A percentile compares a stretch with the other conserved stretches of the same genome.
Evolutionary conservation across 2,113 vertebrate genomes (phyloP).

Genomic region (Phrynocephalus versicolor): DNA sequence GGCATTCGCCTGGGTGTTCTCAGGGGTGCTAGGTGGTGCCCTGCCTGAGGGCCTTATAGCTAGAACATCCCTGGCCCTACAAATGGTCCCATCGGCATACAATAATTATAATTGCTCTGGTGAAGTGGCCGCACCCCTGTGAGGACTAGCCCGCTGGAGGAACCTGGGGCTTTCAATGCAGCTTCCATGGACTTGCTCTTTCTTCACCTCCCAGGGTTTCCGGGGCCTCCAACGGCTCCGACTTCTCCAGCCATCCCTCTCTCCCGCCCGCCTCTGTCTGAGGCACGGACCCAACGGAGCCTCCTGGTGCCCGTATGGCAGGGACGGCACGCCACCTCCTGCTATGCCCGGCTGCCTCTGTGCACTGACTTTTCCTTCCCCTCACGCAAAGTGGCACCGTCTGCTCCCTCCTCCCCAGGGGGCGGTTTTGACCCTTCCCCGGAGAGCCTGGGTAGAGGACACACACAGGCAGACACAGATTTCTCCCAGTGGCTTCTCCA

Average conservation of each 20-base stretch:
- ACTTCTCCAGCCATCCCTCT: accelerated
- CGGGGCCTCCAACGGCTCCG: constrained; percentile 44
- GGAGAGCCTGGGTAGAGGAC: no score
- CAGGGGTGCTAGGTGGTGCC: no score
- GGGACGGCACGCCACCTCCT: constrained; percentile 47
- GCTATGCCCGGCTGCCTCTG: constrained; percentile 35
- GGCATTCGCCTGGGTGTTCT: no score
- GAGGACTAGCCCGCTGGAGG: no score
- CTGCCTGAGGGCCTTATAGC: no score
- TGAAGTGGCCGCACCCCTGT: neutral
- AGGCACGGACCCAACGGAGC: constrained; percentile 41
- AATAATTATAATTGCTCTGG: no score
- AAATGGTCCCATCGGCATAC: no score
- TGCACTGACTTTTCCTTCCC: constrained; percentile 7
- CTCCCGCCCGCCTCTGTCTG: neutral
- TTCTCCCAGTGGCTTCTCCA: no score
- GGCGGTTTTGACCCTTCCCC: no score
- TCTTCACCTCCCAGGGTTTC: no score
- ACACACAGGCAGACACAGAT: no score
- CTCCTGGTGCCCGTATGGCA: neutral
- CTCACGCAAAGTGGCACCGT: neutral
- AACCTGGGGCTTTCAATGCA: neutral
- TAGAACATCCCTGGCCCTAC: no score
- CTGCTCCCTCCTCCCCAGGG: neutral
- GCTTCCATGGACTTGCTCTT: neutral